Percentiles rank a stretch among this genome's conserved stretches.
phyloP scores from a whole-genome alignment of 1,140 invertebrate species.

The Drosophila melanica region DNA sequence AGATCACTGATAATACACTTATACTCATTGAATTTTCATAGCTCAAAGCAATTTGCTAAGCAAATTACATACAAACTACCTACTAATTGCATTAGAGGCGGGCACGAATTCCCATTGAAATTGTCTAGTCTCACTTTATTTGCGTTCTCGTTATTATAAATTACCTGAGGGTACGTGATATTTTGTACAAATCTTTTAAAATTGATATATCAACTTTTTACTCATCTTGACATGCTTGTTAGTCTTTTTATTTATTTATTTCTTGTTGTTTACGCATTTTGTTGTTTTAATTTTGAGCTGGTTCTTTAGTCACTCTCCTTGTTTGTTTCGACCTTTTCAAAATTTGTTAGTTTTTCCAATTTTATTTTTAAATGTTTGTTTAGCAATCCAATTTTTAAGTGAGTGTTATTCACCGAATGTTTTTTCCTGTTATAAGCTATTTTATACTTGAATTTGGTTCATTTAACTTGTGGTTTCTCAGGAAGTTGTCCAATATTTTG shows the following conservation, averaged over 20 bases:
- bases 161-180: not conserved
- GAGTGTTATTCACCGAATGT: not conserved
- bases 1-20: not conserved
- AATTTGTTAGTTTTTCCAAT: not conserved
- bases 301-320: not conserved
- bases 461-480: too few species aligned
- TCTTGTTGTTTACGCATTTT: not conserved
- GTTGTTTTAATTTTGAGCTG: not conserved
- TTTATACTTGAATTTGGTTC: not conserved
- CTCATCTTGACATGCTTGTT: not conserved
- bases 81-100: slow-evolving; percentile 1
- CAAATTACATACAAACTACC: not conserved
- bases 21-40: not conserved
- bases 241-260: not conserved
- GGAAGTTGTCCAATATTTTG: too few species aligned
- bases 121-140: not conserved
- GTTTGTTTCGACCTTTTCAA: not conserved
- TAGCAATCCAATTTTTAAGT: not conserved
- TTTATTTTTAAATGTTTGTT: not conserved
- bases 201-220: too few species aligned
- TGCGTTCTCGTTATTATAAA: slow-evolving; percentile 9
- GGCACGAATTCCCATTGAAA: not conserved
- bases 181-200: not conserved
- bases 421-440: not conserved
- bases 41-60: not conserved